A percentile compares a stretch with the other conserved stretches of the same genome.
phyloP scores from a whole-genome alignment of 2,113 vertebrate genomes.

The Lasiurus cinereus region DNA sequence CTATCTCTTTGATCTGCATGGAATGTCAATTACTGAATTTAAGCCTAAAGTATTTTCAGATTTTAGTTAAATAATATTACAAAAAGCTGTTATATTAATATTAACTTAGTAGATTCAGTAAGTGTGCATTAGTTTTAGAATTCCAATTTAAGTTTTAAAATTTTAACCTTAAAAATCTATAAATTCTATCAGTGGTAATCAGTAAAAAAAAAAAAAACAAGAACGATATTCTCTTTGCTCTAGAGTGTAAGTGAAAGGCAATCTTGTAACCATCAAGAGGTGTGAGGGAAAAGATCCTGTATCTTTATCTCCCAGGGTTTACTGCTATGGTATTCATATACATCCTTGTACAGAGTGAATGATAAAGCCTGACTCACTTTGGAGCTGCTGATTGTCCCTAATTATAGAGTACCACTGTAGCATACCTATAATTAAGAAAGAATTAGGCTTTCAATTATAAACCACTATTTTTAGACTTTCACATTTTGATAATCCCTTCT shows the following conservation, averaged over 20 bases:
- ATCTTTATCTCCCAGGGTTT: background rate
- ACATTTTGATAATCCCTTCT: constrained; percentile 57
- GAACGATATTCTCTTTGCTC: background rate
- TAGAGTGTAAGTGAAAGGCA: background rate
- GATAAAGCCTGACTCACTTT: constrained; percentile 33
- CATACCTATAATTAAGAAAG: constrained; percentile 45
- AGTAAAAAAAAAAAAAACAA: background rate
- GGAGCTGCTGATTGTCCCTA: constrained; percentile 36
- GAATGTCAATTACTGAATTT: background rate
- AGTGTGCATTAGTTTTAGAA: background rate
- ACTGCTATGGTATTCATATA: background rate
- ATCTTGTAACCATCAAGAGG: background rate
- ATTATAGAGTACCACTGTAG: constrained; percentile 13
- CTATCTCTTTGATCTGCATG: background rate
- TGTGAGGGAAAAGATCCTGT: background rate
- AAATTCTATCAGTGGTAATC: background rate
- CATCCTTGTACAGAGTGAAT: background rate
- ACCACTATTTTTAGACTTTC: constrained; percentile 67
- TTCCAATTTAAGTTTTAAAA: background rate
- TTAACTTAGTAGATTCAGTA: background rate
- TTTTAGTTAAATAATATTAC: background rate
- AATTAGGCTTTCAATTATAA: constrained; percentile 67
- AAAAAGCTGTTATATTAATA: background rate
- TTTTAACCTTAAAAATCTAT: background rate
- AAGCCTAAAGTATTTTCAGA: background rate